These are phyloP conservation scores for Calonectris borealis DNA, from an alignment of 2,113 vertebrate genomes.

Conservation along the genomic window DNA sequence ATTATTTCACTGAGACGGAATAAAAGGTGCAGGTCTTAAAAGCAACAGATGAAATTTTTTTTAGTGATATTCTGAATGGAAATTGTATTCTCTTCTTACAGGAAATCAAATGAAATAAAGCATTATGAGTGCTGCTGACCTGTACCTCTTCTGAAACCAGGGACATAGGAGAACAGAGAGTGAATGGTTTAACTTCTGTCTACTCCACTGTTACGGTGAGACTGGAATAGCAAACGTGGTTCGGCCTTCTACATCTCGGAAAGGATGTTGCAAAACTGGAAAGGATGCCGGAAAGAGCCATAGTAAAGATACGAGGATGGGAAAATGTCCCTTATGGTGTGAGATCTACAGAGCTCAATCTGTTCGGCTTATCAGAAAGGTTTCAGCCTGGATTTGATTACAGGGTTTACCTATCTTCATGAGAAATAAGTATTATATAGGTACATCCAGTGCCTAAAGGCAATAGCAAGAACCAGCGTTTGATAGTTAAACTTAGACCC, in stretches of 20 bases:
- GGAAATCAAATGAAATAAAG: neutral
- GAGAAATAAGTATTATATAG: neutral
- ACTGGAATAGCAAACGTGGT: neutral
- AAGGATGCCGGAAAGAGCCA: neutral
- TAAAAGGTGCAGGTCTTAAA: neutral
- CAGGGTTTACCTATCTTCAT: neutral
- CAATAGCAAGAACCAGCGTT: neutral
- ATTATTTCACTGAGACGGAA: neutral
- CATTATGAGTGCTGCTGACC: neutral
- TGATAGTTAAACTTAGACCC: neutral
- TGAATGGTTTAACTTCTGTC: neutral
- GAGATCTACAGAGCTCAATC: neutral
- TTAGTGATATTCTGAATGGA: neutral
- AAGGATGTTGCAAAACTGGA: neutral
- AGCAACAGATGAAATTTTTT: neutral
- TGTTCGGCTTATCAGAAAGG: neutral
- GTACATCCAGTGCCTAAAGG: neutral
- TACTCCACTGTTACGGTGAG: neutral
- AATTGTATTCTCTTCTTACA: neutral
- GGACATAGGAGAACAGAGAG: neutral
- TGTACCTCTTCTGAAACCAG: neutral
- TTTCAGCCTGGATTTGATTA: neutral
- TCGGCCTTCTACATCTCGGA: neutral
- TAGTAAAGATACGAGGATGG: neutral
- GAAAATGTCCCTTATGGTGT: neutral